Base-by-base conservation (phyloP, 2,113 vertebrate genomes). In the Syngnathus scovelli region DNA sequence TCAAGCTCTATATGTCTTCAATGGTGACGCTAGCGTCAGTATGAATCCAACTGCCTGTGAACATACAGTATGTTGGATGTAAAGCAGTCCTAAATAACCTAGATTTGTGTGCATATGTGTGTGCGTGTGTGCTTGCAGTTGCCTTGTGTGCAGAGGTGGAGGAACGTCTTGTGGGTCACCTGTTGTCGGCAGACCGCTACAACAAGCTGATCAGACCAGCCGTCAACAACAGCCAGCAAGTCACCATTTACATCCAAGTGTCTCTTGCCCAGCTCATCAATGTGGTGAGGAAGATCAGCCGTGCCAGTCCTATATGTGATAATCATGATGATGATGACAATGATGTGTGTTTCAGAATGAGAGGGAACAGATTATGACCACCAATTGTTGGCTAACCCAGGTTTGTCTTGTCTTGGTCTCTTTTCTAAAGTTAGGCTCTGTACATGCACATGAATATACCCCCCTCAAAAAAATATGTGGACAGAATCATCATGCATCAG, bases 331-430 rank as follows among this genome's bases (percentile, higher is more conserved):
- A 33, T 5, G 23, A 12, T 61, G 38, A 19, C 13, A 9, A 56
- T 61, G 36, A n/a, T 68, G 38, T 69, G 52, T 83, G 46, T 85
- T 89, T 77, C 85, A 93, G 92, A 93, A 93, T n/a, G 91, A 92
- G 71, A 87, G 91, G 58, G 92, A 93, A 63, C 91, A 93, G 85
- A 93, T 93, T 61, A 93, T 93, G 92, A 92, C 92, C 66, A 93
- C 91, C 55, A 93, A 93, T 74, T 92, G 91, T 64, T 93, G 92
- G 92, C 89, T 92, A 43, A 84, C 86, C 61, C 92, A 93, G 90
- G 92, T 93, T 73, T 78, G 65, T 51, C 52, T 27, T 1, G 2
- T 6, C 44, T 54, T 1, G 5, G 23, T 56, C 33, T 46, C 5
- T 38, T 21, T 4, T 61, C 9, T 55, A 27, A 12, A 10, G 10